phyloP scores from a whole-genome alignment of 2,888 invertebrate species.

The Agrotis clavis region DNA sequence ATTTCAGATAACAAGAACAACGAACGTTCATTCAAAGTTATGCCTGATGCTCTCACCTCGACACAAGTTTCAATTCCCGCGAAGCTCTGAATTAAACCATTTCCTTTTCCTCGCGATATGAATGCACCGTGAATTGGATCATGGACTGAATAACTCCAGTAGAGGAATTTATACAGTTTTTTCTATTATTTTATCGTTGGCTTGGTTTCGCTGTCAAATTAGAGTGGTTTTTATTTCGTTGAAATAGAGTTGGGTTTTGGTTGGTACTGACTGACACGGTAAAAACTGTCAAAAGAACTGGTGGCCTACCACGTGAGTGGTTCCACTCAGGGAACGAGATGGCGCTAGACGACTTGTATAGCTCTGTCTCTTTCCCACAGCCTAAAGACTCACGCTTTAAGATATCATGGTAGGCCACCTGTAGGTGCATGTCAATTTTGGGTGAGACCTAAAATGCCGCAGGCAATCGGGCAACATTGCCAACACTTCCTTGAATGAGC shows the following conservation, averaged over 20 bases:
- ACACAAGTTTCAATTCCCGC: background rate
- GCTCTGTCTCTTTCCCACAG: too few relatives aligned
- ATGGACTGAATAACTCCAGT: background rate
- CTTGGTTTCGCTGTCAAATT: too few relatives aligned
- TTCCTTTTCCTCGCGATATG: background rate
- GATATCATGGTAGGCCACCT: too few relatives aligned
- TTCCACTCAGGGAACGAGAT: too few relatives aligned
- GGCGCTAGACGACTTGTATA: too few relatives aligned
- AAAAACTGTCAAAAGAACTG: too few relatives aligned
- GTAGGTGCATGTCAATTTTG: background rate
- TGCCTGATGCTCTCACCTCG: background rate
- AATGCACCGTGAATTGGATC: background rate
- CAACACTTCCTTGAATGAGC: background rate
- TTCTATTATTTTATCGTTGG: too few relatives aligned
- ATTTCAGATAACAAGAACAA: background rate
- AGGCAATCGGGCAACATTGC: background rate
- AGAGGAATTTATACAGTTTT: background rate
- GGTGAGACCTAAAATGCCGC: background rate
- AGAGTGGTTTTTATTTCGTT: too few relatives aligned
- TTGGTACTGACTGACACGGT: too few relatives aligned
- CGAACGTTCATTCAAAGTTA: background rate
- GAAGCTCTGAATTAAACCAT: conserved; percentile 4
- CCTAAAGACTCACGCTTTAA: too few relatives aligned
- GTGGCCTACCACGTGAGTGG: too few relatives aligned
- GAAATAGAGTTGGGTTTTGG: too few relatives aligned